Percentiles rank a stretch among this genome's conserved stretches.
These are phyloP conservation scores for Gallinago stenura DNA, from an alignment of 2,797 vertebrate species.

Conservation along the genomic window DNA sequence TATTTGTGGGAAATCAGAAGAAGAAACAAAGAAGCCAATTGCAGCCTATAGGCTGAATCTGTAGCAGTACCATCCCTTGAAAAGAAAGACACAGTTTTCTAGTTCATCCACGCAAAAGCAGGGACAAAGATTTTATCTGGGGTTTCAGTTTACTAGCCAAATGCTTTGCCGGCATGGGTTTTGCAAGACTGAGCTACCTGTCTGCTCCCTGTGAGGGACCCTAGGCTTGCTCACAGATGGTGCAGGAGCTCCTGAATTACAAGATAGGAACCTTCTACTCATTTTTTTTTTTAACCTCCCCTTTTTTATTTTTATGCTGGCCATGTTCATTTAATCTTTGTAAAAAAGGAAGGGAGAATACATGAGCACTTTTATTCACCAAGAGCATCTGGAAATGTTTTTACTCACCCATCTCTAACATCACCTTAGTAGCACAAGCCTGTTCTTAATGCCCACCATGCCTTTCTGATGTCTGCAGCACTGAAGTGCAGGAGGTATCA, in stretches of 20 bases:
- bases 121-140: neutral
- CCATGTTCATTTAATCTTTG: neutral
- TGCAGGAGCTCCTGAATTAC: neutral
- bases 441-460: neutral
- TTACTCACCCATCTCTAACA: neutral
- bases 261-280: neutral
- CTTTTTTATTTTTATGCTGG: rapidly evolving
- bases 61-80: neutral
- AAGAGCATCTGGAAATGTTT: neutral
- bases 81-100: neutral
- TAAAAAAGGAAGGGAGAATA: neutral
- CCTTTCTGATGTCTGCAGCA: neutral
- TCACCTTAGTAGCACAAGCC: neutral
- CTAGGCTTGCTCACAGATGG: neutral
- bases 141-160: neutral
- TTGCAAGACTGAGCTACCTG: neutral
- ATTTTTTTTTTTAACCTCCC: rapidly evolving
- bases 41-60: neutral
- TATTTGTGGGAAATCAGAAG: neutral
- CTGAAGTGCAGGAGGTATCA: neutral
- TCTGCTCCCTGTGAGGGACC: neutral
- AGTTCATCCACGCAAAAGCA: neutral
- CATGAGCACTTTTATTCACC: neutral
- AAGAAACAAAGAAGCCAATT: neutral
- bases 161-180: neutral